A percentile compares a stretch with the other conserved stretches of the same genome.
Evolutionary conservation across 2,888 invertebrate species (phyloP).

Genomic region (Drosophila pseudotalamancana): DNA sequence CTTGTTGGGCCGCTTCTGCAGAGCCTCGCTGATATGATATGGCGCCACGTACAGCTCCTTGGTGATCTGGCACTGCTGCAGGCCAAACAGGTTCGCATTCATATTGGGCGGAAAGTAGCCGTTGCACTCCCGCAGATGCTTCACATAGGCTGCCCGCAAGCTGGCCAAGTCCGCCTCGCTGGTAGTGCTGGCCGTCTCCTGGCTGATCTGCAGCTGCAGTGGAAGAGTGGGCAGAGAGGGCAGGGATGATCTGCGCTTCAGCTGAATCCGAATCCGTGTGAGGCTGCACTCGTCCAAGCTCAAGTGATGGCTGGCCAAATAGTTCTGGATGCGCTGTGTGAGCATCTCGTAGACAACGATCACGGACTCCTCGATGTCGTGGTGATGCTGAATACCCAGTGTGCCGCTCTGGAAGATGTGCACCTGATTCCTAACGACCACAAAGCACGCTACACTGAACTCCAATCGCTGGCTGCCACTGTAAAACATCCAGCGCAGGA

Average conservation of each 20-base stretch:
- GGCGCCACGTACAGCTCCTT: conserved; percentile 63
- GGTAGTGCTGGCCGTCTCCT: conserved; percentile 6
- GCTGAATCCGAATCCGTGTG: conserved; percentile 46
- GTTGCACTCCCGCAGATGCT: conserved; percentile 56
- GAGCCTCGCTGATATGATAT: conserved; percentile 60
- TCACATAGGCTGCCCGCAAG: conserved; percentile 51
- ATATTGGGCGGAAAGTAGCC: conserved; percentile 64
- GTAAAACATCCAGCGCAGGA: conserved; percentile 64
- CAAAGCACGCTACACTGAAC: conserved; percentile 59
- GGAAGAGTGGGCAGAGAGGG: not conserved
- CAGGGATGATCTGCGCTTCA: conserved; percentile 19
- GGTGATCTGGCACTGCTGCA: conserved; percentile 58
- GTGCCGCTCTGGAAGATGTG: conserved; percentile 61
- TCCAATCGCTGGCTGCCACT: conserved; percentile 49
- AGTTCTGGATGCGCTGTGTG: conserved; percentile 56
- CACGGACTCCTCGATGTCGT: conserved; percentile 58
- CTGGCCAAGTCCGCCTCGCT: conserved; percentile 46
- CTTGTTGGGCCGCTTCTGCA: conserved; percentile 58
- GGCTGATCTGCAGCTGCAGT: conserved; percentile 46
- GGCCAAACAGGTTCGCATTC: conserved; percentile 56
- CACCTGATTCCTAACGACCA: conserved; percentile 51
- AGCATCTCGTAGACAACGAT: conserved; percentile 57
- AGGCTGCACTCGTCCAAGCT: conserved; percentile 55
- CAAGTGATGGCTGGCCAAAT: conserved; percentile 36
- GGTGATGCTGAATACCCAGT: conserved; percentile 52